Base-by-base conservation (phyloP, 2,797 vertebrate species). In the Callimico goeldii region DNA sequence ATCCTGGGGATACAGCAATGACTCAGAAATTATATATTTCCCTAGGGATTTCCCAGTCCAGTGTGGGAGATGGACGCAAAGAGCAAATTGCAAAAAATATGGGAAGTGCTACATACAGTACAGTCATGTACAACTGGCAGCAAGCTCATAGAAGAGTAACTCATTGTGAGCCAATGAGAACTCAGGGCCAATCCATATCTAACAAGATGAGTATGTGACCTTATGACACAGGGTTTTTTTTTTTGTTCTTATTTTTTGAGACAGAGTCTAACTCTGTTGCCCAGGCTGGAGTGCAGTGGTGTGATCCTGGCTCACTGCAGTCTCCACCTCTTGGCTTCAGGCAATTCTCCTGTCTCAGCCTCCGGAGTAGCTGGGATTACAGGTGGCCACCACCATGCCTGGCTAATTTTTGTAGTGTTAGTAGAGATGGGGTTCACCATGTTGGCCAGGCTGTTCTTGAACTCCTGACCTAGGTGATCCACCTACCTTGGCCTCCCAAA, bases 11-110 rank as follows among this genome's bases (percentile, higher is more conserved):
- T 43, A 33, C 36, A 92, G 88, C 91, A 52, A 96, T 97, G 91
- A 97, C 75, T 97, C 95, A 97, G 94, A 96, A 84, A 93, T 88
- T 79, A 79, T 86, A 73, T 87, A 73, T 95, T 95, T 85, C 83
- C 86, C 91, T 87, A 22, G 84, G 93, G 94, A 87, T 96, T 94
- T 79, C 72, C 93, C 80, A 83, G 70, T 50, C 58, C 22, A 58
- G 46, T 84, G 91, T 93, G 76, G 58, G 77, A 75, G 61, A 88
- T 17, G 17, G 86, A 84, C 48, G 79, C 58, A 83, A 48, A 87
- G 92, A 90, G n/a, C 84, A 95, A 58, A 72, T 93, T 88, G 72
- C 70, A 90, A 67, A 89, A 43, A 36, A 75, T 15, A 82, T 39
- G 39, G 36, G 15, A 89, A 75, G 52, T 93, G 36, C 36, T 43